phyloP scores from a whole-genome alignment of 2,888 invertebrate genomes.

The Neoitamus cyanurus region DNA sequence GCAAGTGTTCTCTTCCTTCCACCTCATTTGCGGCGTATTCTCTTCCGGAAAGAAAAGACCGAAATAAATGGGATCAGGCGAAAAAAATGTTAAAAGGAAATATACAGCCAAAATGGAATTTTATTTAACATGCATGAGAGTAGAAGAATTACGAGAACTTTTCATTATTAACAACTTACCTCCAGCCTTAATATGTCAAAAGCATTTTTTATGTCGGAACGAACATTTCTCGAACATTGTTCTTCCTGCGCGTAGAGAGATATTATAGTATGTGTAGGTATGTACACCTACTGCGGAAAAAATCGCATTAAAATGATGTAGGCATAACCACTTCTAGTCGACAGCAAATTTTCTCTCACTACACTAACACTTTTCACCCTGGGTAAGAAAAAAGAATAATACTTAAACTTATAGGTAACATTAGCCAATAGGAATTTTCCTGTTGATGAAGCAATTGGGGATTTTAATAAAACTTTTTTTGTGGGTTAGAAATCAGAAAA shows the following conservation, averaged over 20 bases:
- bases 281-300: background rate
- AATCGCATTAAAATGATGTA: background rate
- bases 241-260: background rate
- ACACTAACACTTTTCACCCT: no score
- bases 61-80: background rate
- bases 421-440: no score
- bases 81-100: background rate
- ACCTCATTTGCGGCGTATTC: background rate
- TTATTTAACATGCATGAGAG: background rate
- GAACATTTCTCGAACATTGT: background rate
- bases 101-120: background rate
- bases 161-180: background rate
- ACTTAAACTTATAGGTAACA: no score
- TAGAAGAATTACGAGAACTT: background rate
- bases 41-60: background rate
- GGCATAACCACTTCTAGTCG: background rate
- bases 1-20: background rate
- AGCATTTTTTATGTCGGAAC: background rate
- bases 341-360: no score
- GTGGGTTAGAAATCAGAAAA: no score
- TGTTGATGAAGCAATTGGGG: no score
- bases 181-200: background rate
- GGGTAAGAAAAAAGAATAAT: no score
- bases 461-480: no score
- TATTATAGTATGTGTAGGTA: background rate